These are phyloP conservation scores for Pachycephus smyrnensis DNA, from an alignment of 2,888 invertebrate species.

Conservation along the genomic window DNA sequence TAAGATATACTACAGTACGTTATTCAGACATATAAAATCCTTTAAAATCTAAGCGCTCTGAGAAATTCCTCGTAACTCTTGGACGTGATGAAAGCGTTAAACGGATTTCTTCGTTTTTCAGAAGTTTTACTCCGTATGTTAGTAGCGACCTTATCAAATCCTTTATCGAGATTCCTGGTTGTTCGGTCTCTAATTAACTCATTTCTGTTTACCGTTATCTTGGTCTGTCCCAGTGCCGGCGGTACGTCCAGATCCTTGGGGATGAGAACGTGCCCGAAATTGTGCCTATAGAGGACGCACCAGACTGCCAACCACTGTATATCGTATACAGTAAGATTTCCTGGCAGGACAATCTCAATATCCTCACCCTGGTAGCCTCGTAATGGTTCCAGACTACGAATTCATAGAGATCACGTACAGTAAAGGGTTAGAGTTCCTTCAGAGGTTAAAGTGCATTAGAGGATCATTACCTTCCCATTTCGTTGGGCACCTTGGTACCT, in stretches of 20 bases:
- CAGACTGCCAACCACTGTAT: conserved; percentile 93
- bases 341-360: conserved; percentile 90
- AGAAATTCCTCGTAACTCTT: background rate
- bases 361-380: conserved; percentile 91
- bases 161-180: background rate
- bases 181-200: conserved; percentile 8
- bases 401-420: conserved; percentile 3
- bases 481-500: conserved; percentile 91
- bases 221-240: conserved; percentile 89
- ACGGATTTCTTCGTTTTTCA: background rate
- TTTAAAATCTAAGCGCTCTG: background rate
- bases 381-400: conserved; percentile 76
- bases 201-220: conserved; percentile 81
- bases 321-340: conserved; percentile 86
- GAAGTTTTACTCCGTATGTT: background rate
- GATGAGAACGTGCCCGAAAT: conserved; percentile 90
- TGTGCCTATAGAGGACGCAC: conserved; percentile 91
- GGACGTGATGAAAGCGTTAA: background rate
- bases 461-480: conserved; percentile 77
- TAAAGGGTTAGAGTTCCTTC: background rate
- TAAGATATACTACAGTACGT: conserved; percentile 2
- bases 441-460: background rate
- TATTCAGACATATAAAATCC: background rate
- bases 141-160: background rate
- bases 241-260: conserved; percentile 91